Conservation (phyloP, 2,888 invertebrate species). For the Seira sanloemensis region DNA sequence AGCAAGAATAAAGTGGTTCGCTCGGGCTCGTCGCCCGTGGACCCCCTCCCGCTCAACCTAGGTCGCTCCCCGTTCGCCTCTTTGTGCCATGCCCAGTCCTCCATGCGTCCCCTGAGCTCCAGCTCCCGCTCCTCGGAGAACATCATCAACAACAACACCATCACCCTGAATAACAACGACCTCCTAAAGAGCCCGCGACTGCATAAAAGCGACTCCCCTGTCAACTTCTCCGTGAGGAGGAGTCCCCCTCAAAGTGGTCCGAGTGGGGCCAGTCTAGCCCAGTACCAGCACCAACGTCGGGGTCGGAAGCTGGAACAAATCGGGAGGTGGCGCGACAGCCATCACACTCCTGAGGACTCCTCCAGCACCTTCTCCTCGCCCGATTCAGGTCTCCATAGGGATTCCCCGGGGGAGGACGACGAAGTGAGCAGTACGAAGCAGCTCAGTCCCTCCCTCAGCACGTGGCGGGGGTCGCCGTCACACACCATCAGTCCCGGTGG, state of each 20-base stretch:
- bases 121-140: constrained; percentile 59
- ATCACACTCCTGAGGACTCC: constrained; percentile 67
- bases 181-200: constrained; percentile 62
- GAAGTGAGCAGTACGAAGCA: constrained; percentile 63
- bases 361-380: constrained; percentile 72
- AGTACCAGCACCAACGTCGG: constrained; percentile 39
- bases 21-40: constrained; percentile 18
- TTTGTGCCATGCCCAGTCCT: constrained; percentile 43
- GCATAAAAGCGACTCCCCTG: constrained; percentile 66
- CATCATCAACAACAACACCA: constrained; percentile 68
- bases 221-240: constrained; percentile 60
- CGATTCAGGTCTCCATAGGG: constrained; percentile 73
- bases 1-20: constrained; percentile 66
- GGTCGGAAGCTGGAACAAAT: constrained; percentile 58
- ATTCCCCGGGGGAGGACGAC: constrained; percentile 73
- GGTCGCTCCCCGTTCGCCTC: constrained; percentile 35
- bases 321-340: constrained; percentile 66
- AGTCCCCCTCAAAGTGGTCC: constrained; percentile 45
- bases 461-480: constrained; percentile 48
- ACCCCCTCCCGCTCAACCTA: constrained; percentile 55
- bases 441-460: constrained; percentile 53
- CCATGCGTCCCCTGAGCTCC: constrained; percentile 63
- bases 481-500: constrained; percentile 25
- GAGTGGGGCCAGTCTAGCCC: constrained; percentile 31
- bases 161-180: constrained; percentile 63